phyloP scores from a whole-genome alignment of 2,113 vertebrate species.

The Patagioenas fasciata region DNA sequence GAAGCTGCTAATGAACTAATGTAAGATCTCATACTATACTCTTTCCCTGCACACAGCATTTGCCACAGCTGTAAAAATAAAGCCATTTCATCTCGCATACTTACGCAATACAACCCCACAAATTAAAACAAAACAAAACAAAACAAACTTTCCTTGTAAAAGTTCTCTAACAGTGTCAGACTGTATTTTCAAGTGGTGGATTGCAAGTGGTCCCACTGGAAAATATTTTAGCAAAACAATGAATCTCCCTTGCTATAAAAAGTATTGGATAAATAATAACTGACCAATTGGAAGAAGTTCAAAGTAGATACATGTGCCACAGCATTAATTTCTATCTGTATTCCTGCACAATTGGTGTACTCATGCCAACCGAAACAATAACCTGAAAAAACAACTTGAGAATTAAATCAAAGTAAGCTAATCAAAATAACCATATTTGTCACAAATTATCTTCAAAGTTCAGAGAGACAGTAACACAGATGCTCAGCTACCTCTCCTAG shows the following conservation, averaged over 20 bases:
- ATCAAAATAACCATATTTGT: background rate
- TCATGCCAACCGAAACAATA: background rate
- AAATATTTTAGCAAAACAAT: background rate
- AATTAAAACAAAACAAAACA: background rate
- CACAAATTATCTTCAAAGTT: background rate
- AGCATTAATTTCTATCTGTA: background rate
- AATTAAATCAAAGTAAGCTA: background rate
- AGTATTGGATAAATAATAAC: background rate
- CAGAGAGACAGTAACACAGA: background rate
- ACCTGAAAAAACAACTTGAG: background rate
- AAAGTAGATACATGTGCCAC: background rate
- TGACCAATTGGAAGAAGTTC: background rate
- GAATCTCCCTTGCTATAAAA: background rate
- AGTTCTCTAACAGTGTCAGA: background rate
- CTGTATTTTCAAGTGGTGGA: background rate
- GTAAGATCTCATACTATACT: background rate
- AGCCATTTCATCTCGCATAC: background rate
- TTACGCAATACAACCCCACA: background rate
- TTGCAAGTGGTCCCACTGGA: background rate
- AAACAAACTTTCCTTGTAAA: background rate
- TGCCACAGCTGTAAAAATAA: background rate
- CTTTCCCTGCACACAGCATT: background rate
- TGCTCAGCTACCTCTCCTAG: background rate
- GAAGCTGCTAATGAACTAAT: background rate
- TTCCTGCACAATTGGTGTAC: background rate